Evolutionary conservation across 1,140 invertebrate species (phyloP).

Genomic region (Saccostrea glomerata): DNA sequence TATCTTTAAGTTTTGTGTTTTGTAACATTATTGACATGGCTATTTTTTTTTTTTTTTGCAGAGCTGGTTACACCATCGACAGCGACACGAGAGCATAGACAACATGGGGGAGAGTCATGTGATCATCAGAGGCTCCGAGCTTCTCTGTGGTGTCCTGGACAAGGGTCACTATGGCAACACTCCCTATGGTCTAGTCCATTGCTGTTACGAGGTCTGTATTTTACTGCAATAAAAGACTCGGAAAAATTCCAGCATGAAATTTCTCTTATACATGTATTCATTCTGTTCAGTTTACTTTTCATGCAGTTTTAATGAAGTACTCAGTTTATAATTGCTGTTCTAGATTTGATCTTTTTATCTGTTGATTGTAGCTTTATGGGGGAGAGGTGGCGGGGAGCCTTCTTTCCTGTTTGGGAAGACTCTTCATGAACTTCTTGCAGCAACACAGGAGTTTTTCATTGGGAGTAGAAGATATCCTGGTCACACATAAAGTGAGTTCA

Average conservation of each 20-base stretch:
- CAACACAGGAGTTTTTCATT: slow-evolving; percentile 95
- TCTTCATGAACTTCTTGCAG: slow-evolving; percentile 95
- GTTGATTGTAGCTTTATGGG: slow-evolving; percentile 88
- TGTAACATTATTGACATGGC: not conserved
- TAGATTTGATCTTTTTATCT: not conserved
- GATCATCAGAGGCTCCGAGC: slow-evolving; percentile 91
- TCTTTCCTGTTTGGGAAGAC: slow-evolving; percentile 92
- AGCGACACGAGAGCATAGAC: slow-evolving; percentile 82
- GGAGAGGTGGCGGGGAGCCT: slow-evolving; percentile 89
- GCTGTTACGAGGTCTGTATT: slow-evolving; percentile 88
- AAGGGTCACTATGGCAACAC: slow-evolving; percentile 98
- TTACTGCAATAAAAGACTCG: not conserved
- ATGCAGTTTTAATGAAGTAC: not conserved
- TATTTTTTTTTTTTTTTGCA: slow-evolving; percentile 61
- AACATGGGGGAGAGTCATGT: slow-evolving; percentile 95
- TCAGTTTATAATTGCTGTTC: not conserved
- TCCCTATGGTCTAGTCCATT: slow-evolving; percentile 94
- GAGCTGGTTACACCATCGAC: slow-evolving; percentile 84
- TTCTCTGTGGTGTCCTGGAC: slow-evolving; percentile 96
- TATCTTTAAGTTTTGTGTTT: not conserved
- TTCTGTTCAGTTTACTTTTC: not conserved
- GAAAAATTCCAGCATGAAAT: too few relatives aligned
- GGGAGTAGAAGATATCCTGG: slow-evolving; percentile 96
- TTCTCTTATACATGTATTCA: too few relatives aligned
- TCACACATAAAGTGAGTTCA: slow-evolving; percentile 81